Percentiles rank a stretch among this genome's conserved stretches.
phyloP scores from a whole-genome alignment of 92 coral and sea anemone genomes.

The Micromussa lordhowensis region DNA sequence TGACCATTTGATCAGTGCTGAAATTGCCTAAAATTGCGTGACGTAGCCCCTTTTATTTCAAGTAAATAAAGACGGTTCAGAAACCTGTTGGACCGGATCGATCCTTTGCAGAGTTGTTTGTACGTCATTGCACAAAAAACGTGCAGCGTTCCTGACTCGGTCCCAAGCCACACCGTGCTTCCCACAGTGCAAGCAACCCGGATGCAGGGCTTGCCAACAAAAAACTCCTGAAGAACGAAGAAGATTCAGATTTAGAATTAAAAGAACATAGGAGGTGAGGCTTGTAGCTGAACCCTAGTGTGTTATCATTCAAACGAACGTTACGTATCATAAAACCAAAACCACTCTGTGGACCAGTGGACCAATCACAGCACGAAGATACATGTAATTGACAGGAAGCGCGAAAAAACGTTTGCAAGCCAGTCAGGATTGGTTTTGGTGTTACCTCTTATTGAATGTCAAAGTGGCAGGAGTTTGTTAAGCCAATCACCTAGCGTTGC shows the following conservation, averaged over 20 bases:
- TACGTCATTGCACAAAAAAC: slow-evolving; percentile 94
- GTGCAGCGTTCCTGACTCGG: slow-evolving; percentile 88
- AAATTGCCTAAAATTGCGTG: no score
- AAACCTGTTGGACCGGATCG: slow-evolving; percentile 71
- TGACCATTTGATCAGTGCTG: no score
- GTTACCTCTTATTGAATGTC: no score
- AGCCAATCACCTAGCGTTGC: no score
- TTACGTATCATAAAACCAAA: no score
- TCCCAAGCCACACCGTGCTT: slow-evolving; percentile 97
- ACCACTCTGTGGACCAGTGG: no score
- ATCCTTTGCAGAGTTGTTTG: slow-evolving; percentile 93
- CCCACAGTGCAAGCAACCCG: slow-evolving; percentile 98
- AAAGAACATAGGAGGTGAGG: not conserved
- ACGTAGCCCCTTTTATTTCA: no score
- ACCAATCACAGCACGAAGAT: no score
- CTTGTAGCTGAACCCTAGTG: not conserved
- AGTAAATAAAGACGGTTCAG: not conserved
- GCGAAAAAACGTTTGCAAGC: no score
- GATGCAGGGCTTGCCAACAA: slow-evolving; percentile 78
- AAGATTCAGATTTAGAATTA: not conserved
- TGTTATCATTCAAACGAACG: not conserved
- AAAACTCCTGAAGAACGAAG: slow-evolving; percentile 70
- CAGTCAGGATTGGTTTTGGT: no score
- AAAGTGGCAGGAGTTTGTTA: no score
- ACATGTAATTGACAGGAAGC: no score